These are phyloP conservation scores for Drosophila quinaria DNA, from an alignment of 2,888 invertebrate species.

Conservation along the genomic window DNA sequence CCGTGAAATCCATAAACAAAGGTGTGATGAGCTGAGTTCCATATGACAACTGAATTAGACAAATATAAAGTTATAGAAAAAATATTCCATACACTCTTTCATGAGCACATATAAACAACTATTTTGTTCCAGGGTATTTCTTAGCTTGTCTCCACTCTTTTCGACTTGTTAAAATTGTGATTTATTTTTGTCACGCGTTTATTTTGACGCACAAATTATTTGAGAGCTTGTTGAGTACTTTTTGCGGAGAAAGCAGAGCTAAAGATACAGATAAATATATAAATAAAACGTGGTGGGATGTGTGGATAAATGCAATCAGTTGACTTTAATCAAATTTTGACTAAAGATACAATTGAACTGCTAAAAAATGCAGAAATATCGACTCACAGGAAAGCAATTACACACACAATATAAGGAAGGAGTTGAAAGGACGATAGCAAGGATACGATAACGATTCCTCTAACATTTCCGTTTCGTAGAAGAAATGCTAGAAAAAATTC, in stretches of 20 bases:
- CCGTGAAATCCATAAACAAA: fast-evolving
- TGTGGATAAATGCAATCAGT: slow-evolving; percentile 5
- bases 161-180: slow-evolving; percentile 51
- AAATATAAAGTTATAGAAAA: background rate
- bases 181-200: slow-evolving; percentile 73
- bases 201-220: slow-evolving; percentile 57
- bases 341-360: slow-evolving; percentile 11
- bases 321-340: slow-evolving; percentile 1
- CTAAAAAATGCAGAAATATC: slow-evolving; percentile 10
- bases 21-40: background rate
- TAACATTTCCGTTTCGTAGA: slow-evolving; percentile 44
- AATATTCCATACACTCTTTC: background rate
- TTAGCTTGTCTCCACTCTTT: background rate
- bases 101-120: background rate
- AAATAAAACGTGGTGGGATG: background rate
- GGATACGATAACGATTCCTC: slow-evolving; percentile 11
- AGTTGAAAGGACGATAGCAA: slow-evolving; percentile 10
- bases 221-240: slow-evolving; percentile 36
- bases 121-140: background rate
- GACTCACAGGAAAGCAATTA: slow-evolving; percentile 18
- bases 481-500: slow-evolving; percentile 23
- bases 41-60: background rate
- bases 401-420: slow-evolving; percentile 1
- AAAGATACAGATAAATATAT: slow-evolving; percentile 7
- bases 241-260: slow-evolving; percentile 13